Evolutionary conservation across 2,797 vertebrate species (phyloP), one percentile per base, ranked within the genome.

Genomic region (Typhlichthys eigenmanni): DNA sequence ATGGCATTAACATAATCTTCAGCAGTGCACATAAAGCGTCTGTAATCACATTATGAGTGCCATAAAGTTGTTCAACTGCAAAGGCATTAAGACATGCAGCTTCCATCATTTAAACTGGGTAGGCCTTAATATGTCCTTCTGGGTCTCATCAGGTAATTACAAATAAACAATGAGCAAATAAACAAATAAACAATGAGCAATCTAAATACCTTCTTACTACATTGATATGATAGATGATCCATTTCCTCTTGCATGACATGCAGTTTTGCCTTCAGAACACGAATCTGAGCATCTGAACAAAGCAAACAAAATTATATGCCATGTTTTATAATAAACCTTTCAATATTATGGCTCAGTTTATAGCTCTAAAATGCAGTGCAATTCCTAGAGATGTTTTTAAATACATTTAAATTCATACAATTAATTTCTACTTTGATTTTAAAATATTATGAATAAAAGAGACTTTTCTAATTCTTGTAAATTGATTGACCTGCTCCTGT

Each of bases 241-340:
- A 98, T 69, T 74, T 99, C 95, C 59, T 97, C 95, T 69, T 96
- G 95, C 66, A 89, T 92, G 69, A 98, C 94, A 65, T 78, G 92
- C 54, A 98, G 84, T 81, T 95, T 97, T 76, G 96, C 95, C 83
- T 95, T 98, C 60, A 97, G 82, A 85, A 96, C 93, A 69, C 94
- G 92, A 64, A 95, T 92, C 72, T 96, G 95, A 76, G 93, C 93
- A 73, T 96, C 95, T 93, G 91, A 75, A 77, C 82, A 12, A 0
- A 50, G 82, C 81, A 1, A 19, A 47, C 2, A 59, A 62, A 72
- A 47, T 11, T n/a, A 29, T 43, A 10, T 5, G 16, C n/a, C 14
- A 55, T 9, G 5, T 49, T 9, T 43, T 43, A 10, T 43, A 43
- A 9, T 43, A 43, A 43, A 43, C 7, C 8, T 10, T 43, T 43